Base-by-base conservation (phyloP, 2,888 invertebrate genomes). In the Rhingia rostrata region DNA sequence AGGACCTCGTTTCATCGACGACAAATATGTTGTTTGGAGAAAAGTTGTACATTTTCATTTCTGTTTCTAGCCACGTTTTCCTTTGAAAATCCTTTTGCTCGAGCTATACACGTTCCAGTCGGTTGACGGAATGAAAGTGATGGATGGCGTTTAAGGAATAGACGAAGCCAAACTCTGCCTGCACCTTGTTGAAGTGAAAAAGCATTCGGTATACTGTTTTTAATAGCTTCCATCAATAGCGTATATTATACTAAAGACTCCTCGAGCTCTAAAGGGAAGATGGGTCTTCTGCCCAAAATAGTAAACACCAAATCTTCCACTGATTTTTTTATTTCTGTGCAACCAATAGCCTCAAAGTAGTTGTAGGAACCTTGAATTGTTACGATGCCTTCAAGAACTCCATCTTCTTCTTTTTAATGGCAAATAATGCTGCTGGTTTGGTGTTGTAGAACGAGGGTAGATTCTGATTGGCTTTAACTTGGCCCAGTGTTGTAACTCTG, bases 1-100 rank as follows among this genome's bases (percentile, higher is more conserved):
- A n/a, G n/a, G n/a, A n/a, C n/a, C n/a, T n/a, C n/a, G n/a, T n/a
- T n/a, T n/a, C n/a, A n/a, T n/a, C n/a, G n/a, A n/a, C n/a, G n/a
- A n/a, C n/a, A n/a, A n/a, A n/a, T n/a, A n/a, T n/a, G n/a, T n/a
- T n/a, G n/a, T n/a, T n/a, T n/a, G n/a, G n/a, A n/a, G n/a, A n/a
- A n/a, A n/a, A n/a, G n/a, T n/a, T n/a, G n/a, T n/a, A n/a, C n/a
- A n/a, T n/a, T n/a, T n/a, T n/a, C n/a, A n/a, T n/a, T n/a, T n/a
- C n/a, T n/a, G n/a, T n/a, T n/a, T n/a, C n/a, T 45, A 30, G 60
- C 37, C 9, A 74, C 70, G n/a, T 37, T 69, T 78, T 64, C 64
- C 37, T 63, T 70, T 0, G 64, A 45, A 49, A 78, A 70, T 56
- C 56, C 51, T 5, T n/a, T 51, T 10, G 67, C 47, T 5, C 67